Evolutionary conservation across 2,888 invertebrate species (phyloP), one percentile per base, ranked within the genome.

Genomic region (Cephalotes varians): DNA sequence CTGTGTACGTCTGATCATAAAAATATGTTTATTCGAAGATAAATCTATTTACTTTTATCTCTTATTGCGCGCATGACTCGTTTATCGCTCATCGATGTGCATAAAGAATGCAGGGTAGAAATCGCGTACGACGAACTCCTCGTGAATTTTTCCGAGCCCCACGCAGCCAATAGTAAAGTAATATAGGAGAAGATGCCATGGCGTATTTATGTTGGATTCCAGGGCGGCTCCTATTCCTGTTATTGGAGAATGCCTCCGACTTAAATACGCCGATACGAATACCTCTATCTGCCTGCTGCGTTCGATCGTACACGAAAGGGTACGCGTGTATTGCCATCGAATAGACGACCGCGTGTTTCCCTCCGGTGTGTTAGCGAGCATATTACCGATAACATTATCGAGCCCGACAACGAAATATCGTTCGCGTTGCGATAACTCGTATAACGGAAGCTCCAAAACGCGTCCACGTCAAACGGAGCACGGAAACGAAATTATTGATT

Each of bases 191-290:
- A 86, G 88, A 93, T 93, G 87, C 92, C 92, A 76, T 74, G 73
- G 81, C 92, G 90, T 92, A 91, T 90, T 92, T 90, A 93, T 91
- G 91, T 87, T 89, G 90, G 89, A 93, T 93, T 93, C 93, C 92
- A 88, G 89, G 85, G 79, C 90, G 83, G 77, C 84, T 86, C 31
- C 81, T 87, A 88, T 90, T 89, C 86, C 89, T 91, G 90, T 91
- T 90, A 91, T 92, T 90, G 91, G 88, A 85, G 88, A 91, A 92
- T 88, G 81, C 83, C 84, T 71, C 49, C 82, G 83, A 88, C 87
- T 89, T 89, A 88, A 89, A 87, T 87, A 79, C 88, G 88, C 31
- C 76, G 49, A 62, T 85, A 83, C 80, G 80, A 76, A 72, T 69
- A 56, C 34, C 76, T 60, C 81, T 80, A 64, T 81, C 79, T 60